Conservation (phyloP, 1,140 invertebrate genomes). For the Sycophila sp. region DNA sequence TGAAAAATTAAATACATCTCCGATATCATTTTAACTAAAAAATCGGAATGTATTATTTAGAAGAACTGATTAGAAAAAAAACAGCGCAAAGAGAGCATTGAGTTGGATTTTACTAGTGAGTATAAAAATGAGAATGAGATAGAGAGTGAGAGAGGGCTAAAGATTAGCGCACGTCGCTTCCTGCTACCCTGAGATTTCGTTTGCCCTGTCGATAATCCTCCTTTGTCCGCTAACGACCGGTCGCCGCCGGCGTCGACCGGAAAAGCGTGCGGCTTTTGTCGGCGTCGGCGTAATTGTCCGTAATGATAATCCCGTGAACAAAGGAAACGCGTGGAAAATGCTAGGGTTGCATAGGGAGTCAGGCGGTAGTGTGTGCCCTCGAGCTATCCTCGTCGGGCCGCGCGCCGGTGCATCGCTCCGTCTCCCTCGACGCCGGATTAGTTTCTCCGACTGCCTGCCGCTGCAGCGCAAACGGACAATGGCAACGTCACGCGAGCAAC, state of each 20-base stretch:
- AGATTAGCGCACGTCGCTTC: too few relatives aligned
- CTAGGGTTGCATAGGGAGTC: constrained; percentile 57
- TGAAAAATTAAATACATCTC: too few relatives aligned
- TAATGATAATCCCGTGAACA: constrained; percentile 64
- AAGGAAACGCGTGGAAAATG: constrained; percentile 62
- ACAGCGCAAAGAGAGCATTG: too few relatives aligned
- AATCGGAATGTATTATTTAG: too few relatives aligned
- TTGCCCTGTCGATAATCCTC: constrained; percentile 53
- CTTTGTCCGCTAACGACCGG: constrained; percentile 48
- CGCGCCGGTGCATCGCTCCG: background rate
- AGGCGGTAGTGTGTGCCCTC: constrained; percentile 48
- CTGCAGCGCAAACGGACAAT: background rate
- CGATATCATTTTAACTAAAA: too few relatives aligned
- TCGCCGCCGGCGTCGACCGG: background rate
- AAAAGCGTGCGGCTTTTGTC: background rate
- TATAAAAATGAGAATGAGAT: too few relatives aligned
- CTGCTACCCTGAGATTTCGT: constrained; percentile 55
- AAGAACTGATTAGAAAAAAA: too few relatives aligned
- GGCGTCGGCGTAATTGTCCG: constrained; percentile 48
- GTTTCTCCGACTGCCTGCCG: background rate
- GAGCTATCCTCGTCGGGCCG: constrained; percentile 23
- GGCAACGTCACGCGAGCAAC: too few relatives aligned
- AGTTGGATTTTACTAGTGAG: too few relatives aligned
- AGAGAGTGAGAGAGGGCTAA: too few relatives aligned
- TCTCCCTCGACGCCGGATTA: background rate